phyloP scores from a whole-genome alignment of 2,113 vertebrate genomes.

The Erinaceus europaeus region DNA sequence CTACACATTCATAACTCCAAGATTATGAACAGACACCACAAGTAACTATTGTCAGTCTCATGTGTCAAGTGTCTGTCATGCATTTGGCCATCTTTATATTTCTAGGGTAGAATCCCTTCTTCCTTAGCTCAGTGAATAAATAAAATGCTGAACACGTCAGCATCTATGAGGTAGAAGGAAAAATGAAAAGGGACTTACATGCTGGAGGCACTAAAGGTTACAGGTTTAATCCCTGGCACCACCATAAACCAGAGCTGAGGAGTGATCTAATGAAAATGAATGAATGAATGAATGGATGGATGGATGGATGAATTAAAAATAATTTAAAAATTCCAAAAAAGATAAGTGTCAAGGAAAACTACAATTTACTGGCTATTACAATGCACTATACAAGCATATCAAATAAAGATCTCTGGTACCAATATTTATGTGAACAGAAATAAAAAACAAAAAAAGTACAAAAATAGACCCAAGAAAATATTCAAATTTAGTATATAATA shows the following conservation, averaged over 20 bases:
- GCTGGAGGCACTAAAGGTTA: too few relatives aligned
- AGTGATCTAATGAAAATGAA: too few relatives aligned
- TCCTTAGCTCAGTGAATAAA: not conserved
- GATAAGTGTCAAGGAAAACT: not conserved
- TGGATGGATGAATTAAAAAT: too few relatives aligned
- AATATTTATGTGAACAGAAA: not conserved
- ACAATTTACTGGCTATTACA: not conserved
- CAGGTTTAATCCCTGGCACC: too few relatives aligned
- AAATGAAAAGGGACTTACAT: too few relatives aligned
- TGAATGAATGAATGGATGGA: too few relatives aligned
- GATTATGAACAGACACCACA: too few relatives aligned
- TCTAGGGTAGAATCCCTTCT: not conserved
- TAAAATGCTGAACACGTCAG: not conserved
- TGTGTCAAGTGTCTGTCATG: not conserved
- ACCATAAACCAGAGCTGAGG: too few relatives aligned
- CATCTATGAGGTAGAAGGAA: too few relatives aligned
- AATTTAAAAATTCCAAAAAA: too few relatives aligned
- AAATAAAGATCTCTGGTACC: not conserved
- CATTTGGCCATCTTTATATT: not conserved
- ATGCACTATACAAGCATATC: not conserved
- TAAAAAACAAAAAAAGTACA: not conserved
- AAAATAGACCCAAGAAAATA: not conserved
- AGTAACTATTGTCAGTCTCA: not conserved
- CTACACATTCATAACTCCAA: too few relatives aligned
- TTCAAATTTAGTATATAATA: not conserved